Base-by-base conservation (phyloP, 2,797 vertebrate genomes). In the Danio tinwini region DNA sequence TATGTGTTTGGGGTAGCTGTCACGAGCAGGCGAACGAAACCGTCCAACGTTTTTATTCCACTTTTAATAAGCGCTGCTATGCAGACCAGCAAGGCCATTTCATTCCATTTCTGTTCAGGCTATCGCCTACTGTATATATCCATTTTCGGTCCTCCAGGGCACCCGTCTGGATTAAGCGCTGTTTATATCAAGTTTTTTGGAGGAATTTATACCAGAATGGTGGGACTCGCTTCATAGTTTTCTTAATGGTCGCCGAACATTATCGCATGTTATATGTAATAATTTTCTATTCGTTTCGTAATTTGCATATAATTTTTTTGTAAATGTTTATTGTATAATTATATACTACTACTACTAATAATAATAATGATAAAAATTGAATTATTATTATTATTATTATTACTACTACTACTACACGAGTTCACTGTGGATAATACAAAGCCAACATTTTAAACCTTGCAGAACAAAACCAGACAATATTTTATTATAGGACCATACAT, bases 1-100 rank as follows among this genome's bases (percentile, higher is more conserved):
- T 94, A 95, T 96, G 93, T 93, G 90, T 92, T 90, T 91, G 88
- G 90, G 89, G 88, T 91, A 91, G 91, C 91, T 95, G 93, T 93
- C 93, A 94, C 88, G 84, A 92, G 91, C 88, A 58, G 91, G 86
- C 52, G 89, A 82, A 88, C 88, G 90, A 87, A 87, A 85, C 90
- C 84, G 88, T 82, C 87, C 86, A 89, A 91, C 91, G 86, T 92
- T 94, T 95, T 94, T 92, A 94, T 94, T 94, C 86, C 87, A 88
- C 87, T 93, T 93, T 94, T 93, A 93, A 92, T 90, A 94, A 89
- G 90, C 91, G 85, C 84, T 82, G 47, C 83, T 80, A 88, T 87
- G 90, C 88, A 87, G 88, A 87, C 83, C 84, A 87, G 81, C 74
- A 78, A 85, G 90, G 86, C 83, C 85, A 85, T 87, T 87, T 75